These are phyloP conservation scores for Steinernema carpocapsae DNA, from an alignment of 2,888 invertebrate species.

Conservation along the genomic window DNA sequence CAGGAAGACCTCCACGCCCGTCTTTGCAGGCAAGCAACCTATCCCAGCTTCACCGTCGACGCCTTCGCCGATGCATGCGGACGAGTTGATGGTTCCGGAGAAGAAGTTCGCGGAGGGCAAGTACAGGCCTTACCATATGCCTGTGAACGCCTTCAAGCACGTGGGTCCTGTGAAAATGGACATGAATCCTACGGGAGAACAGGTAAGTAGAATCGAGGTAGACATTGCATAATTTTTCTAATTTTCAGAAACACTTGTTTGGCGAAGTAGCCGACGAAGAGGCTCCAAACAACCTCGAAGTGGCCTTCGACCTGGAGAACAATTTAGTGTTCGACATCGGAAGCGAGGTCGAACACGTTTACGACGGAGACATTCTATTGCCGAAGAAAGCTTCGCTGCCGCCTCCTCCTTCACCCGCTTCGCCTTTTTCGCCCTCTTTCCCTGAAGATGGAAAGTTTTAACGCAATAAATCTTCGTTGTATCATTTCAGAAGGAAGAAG, in stretches of 20 bases:
- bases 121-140: background rate
- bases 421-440: no score
- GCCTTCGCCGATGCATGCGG: background rate
- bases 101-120: slow-evolving; percentile 2
- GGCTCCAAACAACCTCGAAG: background rate
- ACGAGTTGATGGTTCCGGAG: background rate
- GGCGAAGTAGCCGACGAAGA: background rate
- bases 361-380: background rate
- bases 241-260: background rate
- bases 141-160: slow-evolving; percentile 5
- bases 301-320: slow-evolving; percentile 1
- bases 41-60: background rate
- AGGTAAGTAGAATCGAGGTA: no score
- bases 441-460: no score
- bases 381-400: slow-evolving; percentile 11
- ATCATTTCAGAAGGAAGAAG: no score
- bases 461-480: no score
- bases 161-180: slow-evolving; percentile 19
- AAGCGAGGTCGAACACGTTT: background rate
- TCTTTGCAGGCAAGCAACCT: background rate
- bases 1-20: background rate
- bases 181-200: background rate
- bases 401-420: no score
- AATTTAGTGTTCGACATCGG: slow-evolving; percentile 15
- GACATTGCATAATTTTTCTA: no score